Evolutionary conservation across 2,888 invertebrate genomes (phyloP).

Genomic region (Tenodera sinensis): DNA sequence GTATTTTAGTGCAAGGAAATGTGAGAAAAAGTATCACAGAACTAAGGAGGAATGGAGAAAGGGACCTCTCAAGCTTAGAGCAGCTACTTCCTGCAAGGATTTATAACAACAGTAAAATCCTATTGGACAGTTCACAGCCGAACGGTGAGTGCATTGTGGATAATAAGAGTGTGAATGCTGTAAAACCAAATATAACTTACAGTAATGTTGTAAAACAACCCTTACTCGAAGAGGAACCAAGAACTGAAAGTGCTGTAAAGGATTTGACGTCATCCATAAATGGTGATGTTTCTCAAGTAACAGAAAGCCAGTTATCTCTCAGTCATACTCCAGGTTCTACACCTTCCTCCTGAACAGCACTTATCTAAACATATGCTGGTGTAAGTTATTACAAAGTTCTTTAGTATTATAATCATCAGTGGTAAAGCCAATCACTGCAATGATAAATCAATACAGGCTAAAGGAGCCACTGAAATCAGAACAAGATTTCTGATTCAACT

Average conservation of each 20-base stretch:
- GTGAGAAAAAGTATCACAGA: not conserved
- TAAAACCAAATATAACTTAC: slow-evolving; percentile 18
- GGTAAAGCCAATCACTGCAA: too few species aligned
- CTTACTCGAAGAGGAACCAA: slow-evolving; percentile 12
- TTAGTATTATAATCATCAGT: too few species aligned
- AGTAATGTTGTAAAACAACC: slow-evolving; percentile 24
- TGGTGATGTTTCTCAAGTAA: not conserved
- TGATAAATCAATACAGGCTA: too few species aligned
- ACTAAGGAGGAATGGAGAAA: slow-evolving; percentile 21
- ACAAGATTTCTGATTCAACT: too few species aligned
- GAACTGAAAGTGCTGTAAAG: not conserved
- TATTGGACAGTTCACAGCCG: not conserved
- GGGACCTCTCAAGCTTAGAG: slow-evolving; percentile 33
- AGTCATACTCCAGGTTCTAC: not conserved
- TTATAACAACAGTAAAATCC: slow-evolving; percentile 1
- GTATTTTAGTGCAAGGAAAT: not conserved
- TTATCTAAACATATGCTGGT: too few species aligned
- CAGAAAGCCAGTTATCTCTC: not conserved
- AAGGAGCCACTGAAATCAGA: too few species aligned
- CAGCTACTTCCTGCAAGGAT: slow-evolving; percentile 30
- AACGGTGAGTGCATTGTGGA: not conserved
- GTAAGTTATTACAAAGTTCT: too few species aligned
- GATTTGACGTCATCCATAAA: not conserved
- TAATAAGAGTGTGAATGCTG: not conserved
- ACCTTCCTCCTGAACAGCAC: not conserved